phyloP scores from a whole-genome alignment of 1,140 invertebrate species.

The Papilio machaon region DNA sequence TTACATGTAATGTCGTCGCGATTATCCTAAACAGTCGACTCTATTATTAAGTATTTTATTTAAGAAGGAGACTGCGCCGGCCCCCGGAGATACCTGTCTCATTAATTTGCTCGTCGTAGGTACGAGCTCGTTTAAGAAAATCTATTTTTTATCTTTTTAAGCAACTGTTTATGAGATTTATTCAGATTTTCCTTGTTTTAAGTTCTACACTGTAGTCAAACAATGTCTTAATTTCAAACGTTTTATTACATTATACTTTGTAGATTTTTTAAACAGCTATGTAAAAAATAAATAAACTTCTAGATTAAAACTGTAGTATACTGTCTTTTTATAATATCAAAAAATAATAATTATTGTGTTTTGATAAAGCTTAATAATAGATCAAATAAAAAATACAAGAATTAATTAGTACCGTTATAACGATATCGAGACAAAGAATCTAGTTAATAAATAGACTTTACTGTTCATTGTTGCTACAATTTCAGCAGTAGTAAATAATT shows the following conservation, averaged over 20 bases:
- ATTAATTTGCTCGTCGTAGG: constrained; percentile 72
- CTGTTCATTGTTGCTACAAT: constrained; percentile 4
- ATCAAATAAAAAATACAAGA: not conserved
- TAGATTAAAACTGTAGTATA: not conserved
- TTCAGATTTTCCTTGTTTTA: constrained; percentile 40
- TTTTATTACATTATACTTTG: not conserved
- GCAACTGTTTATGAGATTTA: constrained; percentile 63
- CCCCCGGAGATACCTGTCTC: constrained; percentile 75
- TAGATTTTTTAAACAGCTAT: not conserved
- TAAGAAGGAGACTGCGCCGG: constrained; percentile 63
- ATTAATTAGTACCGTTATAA: not conserved
- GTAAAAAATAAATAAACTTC: not conserved
- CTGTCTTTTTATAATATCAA: not conserved
- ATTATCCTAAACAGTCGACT: constrained; percentile 61
- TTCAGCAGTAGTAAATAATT: constrained; percentile 38
- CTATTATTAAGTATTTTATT: constrained; percentile 79
- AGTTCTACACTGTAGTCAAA: not conserved
- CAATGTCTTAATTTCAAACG: not conserved
- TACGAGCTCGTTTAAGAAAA: constrained; percentile 55
- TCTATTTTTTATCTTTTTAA: constrained; percentile 60
- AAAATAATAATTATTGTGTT: constrained; percentile 21
- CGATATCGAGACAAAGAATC: not conserved
- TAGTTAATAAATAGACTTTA: constrained; percentile 26
- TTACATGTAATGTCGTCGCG: constrained; percentile 61
- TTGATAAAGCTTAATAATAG: not conserved